Conservation (phyloP, 2,888 invertebrate species). For the Lasioglossum lativentre region DNA sequence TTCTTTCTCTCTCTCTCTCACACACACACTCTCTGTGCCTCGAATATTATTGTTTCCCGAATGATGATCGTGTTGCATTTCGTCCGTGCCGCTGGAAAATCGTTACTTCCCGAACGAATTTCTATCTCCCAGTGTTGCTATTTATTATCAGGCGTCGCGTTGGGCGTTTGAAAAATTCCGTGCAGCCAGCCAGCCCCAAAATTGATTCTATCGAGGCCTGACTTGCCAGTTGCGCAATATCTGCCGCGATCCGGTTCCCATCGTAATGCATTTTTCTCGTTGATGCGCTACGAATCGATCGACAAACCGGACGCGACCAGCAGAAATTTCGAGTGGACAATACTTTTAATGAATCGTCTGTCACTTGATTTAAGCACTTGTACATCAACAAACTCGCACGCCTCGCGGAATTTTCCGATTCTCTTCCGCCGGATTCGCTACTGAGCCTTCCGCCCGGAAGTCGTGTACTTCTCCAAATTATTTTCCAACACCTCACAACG, state of each 20-base stretch:
- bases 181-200: background rate
- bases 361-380: background rate
- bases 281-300: background rate
- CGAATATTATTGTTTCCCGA: conserved; percentile 38
- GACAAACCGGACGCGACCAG: background rate
- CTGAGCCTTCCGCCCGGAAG: background rate
- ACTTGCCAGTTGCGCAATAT: background rate
- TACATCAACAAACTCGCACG: background rate
- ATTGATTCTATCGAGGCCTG: conserved; percentile 5
- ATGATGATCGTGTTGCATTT: conserved; percentile 19
- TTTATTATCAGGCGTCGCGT: conserved; percentile 5
- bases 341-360: conserved; percentile 2
- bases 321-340: conserved; percentile 1
- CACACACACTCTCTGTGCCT: background rate
- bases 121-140: background rate
- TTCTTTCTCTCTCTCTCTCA: no score
- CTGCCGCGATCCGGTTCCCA: background rate
- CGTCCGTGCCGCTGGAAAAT: background rate
- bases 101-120: conserved; percentile 15
- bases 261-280: conserved; percentile 5
- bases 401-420: conserved; percentile 1
- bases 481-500: background rate
- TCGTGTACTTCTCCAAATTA: background rate
- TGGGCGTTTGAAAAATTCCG: conserved; percentile 7
- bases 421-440: background rate